A percentile compares a stretch with the other conserved stretches of the same genome.
phyloP scores from a whole-genome alignment of 2,797 vertebrate species.

The Antrozous pallidus region DNA sequence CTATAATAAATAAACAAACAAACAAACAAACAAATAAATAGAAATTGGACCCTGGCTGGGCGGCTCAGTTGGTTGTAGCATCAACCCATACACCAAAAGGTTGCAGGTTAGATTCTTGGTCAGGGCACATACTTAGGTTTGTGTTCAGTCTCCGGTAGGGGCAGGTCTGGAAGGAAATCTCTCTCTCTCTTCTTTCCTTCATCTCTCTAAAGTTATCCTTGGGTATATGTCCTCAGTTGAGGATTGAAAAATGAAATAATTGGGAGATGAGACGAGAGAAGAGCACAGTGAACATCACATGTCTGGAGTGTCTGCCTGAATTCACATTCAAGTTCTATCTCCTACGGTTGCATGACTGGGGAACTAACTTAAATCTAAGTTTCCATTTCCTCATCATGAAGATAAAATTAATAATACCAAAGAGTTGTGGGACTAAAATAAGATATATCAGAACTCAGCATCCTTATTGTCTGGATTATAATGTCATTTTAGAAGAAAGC shows the following conservation, averaged over 20 bases:
- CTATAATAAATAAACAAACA: background rate
- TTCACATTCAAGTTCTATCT: background rate
- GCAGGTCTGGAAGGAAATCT: background rate
- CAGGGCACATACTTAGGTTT: background rate
- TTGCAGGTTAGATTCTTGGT: background rate
- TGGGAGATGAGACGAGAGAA: background rate
- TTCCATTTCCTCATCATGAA: background rate
- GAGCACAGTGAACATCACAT: accelerated
- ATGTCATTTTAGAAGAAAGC: background rate
- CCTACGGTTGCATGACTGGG: background rate
- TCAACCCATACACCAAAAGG: background rate
- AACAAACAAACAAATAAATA: background rate
- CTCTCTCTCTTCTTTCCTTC: background rate
- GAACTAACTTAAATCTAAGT: background rate
- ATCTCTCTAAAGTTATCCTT: background rate
- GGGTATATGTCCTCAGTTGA: too few species aligned
- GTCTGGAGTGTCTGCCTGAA: background rate
- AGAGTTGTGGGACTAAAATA: background rate
- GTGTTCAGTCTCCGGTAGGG: background rate
- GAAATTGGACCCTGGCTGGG: background rate
- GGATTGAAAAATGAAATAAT: background rate
- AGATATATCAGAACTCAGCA: background rate
- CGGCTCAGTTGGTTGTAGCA: background rate
- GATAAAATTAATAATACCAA: background rate
- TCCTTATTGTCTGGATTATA: background rate